Conservation (phyloP, 2,888 invertebrate genomes). For the Erebia aethiops region DNA sequence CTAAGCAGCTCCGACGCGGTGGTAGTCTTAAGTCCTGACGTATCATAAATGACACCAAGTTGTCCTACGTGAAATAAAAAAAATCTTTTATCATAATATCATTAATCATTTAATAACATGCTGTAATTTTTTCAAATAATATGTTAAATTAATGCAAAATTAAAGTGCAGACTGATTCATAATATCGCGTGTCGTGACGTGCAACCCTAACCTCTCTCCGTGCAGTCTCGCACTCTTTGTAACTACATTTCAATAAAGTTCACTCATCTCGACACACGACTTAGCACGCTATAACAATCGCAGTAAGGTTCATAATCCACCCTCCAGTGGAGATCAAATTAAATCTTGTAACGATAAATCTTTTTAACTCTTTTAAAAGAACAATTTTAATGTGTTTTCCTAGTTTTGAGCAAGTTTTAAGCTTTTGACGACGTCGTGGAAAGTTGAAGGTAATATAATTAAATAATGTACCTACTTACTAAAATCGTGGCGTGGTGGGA, state of each 20-base stretch:
- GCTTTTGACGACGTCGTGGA: constrained; percentile 14
- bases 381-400: constrained; percentile 31
- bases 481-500: too few species aligned
- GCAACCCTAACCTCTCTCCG: neutral
- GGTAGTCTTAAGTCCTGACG: too few species aligned
- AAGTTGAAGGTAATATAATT: neutral
- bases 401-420: constrained; percentile 29
- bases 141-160: too few species aligned
- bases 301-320: neutral
- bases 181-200: neutral
- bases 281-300: neutral
- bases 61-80: too few species aligned
- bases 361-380: constrained; percentile 38
- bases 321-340: constrained; percentile 27
- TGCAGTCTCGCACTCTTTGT: constrained; percentile 1
- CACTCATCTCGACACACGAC: neutral
- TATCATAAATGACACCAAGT: too few species aligned
- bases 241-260: constrained; percentile 13
- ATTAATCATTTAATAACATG: neutral
- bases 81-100: too few species aligned
- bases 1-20: too few species aligned
- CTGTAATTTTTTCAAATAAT: neutral
- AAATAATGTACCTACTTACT: too few species aligned
- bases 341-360: constrained; percentile 39
- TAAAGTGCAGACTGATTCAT: neutral